Evolutionary conservation across 2,797 vertebrate species (phyloP), one percentile per base, ranked within the genome.

Genomic region (Rhinella marina): DNA sequence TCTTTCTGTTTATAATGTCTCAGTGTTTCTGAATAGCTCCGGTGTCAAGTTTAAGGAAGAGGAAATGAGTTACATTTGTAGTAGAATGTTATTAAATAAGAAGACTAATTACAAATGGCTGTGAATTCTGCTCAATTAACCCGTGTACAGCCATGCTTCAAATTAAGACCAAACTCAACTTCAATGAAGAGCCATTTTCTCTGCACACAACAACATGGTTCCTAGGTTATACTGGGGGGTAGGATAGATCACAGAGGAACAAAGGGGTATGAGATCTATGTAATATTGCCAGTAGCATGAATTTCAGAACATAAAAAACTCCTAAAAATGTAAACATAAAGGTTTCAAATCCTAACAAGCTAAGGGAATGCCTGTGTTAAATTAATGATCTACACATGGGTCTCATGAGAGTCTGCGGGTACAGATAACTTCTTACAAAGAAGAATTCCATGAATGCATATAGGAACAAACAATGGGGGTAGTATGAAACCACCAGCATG

Each of bases 51-150:
- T 91, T 90, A 92, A 92, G 90, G 85, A 93, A 92, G 66, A 88
- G 16, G 87, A 92, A 93, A 92, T 92, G 91, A 85, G 84, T 91
- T 92, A 85, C 90, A 88, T 59, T 92, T 92, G 73, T 85, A 92
- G 91, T 57, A 91, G 62, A 14, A 86, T 84, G 57, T 90, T 81
- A 70, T 92, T 92, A 92, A 91, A 91, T 91, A 89, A 92, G 77
- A 83, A 89, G 86, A 57, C 78, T 87, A 89, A 83, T 90, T 93
- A 91, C 76, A 90, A 66, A 75, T 84, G 17, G 7, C 52, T 90
- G 81, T 89, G 85, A 86, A 89, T 90, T 91, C 82, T 52, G 12
- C 52, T 11, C 23, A 27, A 57, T 61, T 62, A 87, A 87, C 79
- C 52, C 77, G 25, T 85, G 32, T 13, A 64, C 56, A 27, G 41